Evolutionary conservation across 2,113 vertebrate species (phyloP).

Genomic region (Nyctibius bracteatus): DNA sequence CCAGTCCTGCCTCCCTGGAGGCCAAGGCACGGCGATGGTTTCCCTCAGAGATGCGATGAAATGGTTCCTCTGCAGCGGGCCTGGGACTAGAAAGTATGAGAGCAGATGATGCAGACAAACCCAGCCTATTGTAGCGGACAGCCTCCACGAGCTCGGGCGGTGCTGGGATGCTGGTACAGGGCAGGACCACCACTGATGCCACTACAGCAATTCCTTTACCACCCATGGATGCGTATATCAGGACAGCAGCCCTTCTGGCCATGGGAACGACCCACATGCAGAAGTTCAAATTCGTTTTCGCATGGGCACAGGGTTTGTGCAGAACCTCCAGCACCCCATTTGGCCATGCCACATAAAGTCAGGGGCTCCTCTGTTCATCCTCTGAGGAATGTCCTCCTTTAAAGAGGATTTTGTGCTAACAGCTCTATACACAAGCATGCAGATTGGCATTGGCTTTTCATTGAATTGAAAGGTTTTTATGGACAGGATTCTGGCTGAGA

Average conservation of each 20-base stretch:
- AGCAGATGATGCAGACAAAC: neutral
- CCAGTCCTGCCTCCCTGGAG: neutral
- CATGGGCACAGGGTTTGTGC: neutral
- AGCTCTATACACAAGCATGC: too few relatives aligned
- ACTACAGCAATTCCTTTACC: neutral
- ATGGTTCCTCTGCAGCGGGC: neutral
- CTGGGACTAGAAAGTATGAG: neutral
- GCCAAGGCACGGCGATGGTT: rapidly evolving
- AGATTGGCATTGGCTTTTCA: rapidly evolving
- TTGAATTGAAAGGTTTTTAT: neutral
- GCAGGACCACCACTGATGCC: neutral
- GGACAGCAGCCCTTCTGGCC: neutral
- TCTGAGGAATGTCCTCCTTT: neutral
- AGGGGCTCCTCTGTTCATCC: neutral
- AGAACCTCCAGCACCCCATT: neutral
- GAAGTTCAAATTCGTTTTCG: neutral
- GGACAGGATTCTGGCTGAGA: neutral
- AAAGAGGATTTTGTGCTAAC: neutral
- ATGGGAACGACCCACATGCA: neutral
- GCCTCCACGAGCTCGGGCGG: rapidly evolving
- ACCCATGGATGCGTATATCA: rapidly evolving
- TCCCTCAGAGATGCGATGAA: neutral
- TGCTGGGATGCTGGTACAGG: neutral
- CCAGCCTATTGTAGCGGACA: neutral
- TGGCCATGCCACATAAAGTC: neutral